Conservation (phyloP, 2,888 invertebrate genomes). For the Scelioninae gen. 1 region DNA sequence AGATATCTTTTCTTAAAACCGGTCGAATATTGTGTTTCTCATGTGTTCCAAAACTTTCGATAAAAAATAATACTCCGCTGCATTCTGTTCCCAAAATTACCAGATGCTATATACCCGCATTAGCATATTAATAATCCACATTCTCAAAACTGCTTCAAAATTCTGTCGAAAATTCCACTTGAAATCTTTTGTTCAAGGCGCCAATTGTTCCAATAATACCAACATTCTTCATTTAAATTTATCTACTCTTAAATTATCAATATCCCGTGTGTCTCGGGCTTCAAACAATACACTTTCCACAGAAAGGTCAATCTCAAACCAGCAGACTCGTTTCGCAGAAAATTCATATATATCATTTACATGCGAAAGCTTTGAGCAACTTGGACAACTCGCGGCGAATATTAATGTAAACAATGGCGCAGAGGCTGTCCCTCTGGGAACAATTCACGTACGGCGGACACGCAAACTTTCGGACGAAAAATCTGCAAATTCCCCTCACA, state of each 20-base stretch:
- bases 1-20: conserved; percentile 30
- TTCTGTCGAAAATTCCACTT: not conserved
- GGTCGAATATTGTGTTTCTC: conserved; percentile 33
- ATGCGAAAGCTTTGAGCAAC: not conserved
- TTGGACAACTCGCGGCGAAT: not conserved
- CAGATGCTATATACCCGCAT: not conserved
- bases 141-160: not conserved
- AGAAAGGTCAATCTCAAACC: too few relatives aligned
- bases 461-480: not conserved
- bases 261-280: not conserved
- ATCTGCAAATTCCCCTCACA: not conserved
- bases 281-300: too few relatives aligned
- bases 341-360: not conserved
- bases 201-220: not conserved
- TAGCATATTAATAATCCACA: conserved; percentile 7
- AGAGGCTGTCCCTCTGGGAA: not conserved
- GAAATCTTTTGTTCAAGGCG: not conserved
- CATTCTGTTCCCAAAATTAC: not conserved
- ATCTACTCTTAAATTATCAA: not conserved
- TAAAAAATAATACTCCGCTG: conserved; percentile 25
- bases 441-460: not conserved
- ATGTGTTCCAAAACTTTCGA: conserved; percentile 8
- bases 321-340: not conserved
- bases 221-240: not conserved
- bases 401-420: not conserved